Conservation (phyloP, 2,113 vertebrate genomes). For the Neotragus moschatus region DNA sequence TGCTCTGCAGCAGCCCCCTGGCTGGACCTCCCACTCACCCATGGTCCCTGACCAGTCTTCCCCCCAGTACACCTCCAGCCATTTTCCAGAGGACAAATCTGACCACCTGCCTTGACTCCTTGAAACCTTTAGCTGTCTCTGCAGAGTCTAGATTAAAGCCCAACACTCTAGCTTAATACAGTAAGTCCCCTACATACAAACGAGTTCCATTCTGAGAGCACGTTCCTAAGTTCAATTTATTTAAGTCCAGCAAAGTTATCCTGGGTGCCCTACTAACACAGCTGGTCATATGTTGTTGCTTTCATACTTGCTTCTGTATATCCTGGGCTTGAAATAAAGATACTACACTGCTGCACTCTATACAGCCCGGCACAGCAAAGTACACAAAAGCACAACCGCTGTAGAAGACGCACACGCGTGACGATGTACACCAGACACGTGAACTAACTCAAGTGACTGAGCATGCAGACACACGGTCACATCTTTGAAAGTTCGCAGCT, state of each 20-base stretch:
- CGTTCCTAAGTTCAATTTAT: background rate
- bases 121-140: background rate
- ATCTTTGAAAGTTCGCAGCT: background rate
- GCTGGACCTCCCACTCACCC: background rate
- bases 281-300: background rate
- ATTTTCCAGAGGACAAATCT: background rate
- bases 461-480: accelerated
- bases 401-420: accelerated
- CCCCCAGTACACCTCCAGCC: background rate
- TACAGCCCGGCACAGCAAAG: background rate
- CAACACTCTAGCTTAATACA: background rate
- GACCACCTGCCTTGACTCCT: background rate
- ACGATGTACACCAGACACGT: background rate
- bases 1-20: background rate
- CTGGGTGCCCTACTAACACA: background rate
- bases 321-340: background rate
- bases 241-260: background rate
- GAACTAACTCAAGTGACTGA: background rate
- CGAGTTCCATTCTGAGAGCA: background rate
- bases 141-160: background rate
- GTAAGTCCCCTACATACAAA: background rate
- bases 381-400: background rate
- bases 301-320: background rate
- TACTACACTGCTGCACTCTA: too few species aligned
- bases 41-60: too few species aligned